Base-by-base conservation (phyloP, 2,888 invertebrate species). In the Eupithecia subfuscata region DNA sequence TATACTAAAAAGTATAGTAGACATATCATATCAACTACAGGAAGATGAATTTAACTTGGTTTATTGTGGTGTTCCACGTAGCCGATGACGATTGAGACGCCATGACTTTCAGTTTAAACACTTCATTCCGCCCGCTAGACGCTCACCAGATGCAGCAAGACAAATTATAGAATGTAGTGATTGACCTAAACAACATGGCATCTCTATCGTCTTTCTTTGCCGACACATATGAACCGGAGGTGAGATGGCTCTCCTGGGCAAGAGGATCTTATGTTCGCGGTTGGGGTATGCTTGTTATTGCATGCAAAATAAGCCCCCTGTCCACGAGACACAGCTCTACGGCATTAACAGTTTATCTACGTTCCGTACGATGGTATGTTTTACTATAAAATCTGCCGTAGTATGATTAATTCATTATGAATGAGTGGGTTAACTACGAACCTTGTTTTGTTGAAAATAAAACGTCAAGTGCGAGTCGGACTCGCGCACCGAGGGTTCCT, bases 81-180 rank as follows among this genome's bases (percentile, higher is more conserved):
- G 48, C 48, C 48, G 8, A 48, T 48, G 12, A 48, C n/a, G 48
- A 48, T 48, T n/a, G 18, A n/a, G 48, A 48, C n/a, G 48, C 48
- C 8, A 48, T 48, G 18, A 6, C 7, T 14, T 14, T 45, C 45
- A 45, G 18, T 7, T 48, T 16, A 18, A 48, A 48, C 48, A 48
- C 18, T 48, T 48, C 48, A 18, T 99, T 99, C 96, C 97, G 99
- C 89, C 97, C 98, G 70, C 96, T 99, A 86, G 99, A 99, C 89
- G 97, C 97, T 87, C 99, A 97, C 87, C 97, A 97, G 89, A 98
- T 98, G 97, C 96, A 97, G 84, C 52, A 56, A 22, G 22, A 56
- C n/a, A 56, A 52, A 52, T 22, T 56, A 22, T 11, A n/a, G 52
- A 9, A 30, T 30, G 30, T 56, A 22, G 22, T 48, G 56, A 12